Percentiles rank a stretch among this genome's conserved stretches.
Conservation (phyloP, 2,113 vertebrate genomes). For the Dipodomys merriami region DNA sequence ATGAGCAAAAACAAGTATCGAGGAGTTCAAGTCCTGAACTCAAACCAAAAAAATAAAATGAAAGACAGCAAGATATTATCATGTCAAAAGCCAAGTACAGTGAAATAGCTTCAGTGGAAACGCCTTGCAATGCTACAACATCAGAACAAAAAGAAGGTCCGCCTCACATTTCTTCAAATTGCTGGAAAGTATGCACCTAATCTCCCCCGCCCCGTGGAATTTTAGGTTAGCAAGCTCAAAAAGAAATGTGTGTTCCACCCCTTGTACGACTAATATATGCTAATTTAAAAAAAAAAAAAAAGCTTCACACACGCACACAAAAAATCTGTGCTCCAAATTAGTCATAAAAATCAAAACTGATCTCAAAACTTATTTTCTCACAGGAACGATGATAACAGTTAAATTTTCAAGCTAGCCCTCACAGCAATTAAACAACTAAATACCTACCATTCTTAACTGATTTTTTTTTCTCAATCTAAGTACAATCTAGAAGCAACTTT, state of each 20-base stretch:
- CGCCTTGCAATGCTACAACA: neutral
- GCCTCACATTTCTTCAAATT: conserved; percentile 5
- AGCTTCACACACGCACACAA: too few species aligned
- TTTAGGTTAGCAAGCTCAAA: conserved; percentile 15
- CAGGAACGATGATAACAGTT: conserved; percentile 18
- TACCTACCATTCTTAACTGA: conserved; percentile 26
- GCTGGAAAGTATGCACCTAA: neutral
- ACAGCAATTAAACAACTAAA: conserved; percentile 55
- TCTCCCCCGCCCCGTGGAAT: neutral
- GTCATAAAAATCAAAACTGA: conserved; percentile 65
- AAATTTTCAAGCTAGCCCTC: conserved; percentile 44
- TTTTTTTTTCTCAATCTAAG: conserved; percentile 50
- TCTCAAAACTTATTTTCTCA: conserved; percentile 61
- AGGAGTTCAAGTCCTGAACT: too few species aligned
- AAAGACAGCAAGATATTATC: conserved; percentile 17
- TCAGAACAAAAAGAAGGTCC: neutral
- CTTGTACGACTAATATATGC: too few species aligned
- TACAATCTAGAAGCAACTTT: conserved; percentile 50
- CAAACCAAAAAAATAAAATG: neutral
- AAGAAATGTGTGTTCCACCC: neutral
- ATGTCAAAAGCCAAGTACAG: conserved; percentile 56
- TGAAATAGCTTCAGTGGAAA: neutral
- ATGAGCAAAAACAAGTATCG: too few species aligned
- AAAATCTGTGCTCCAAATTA: conserved; percentile 32
- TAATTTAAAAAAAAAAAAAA: too few species aligned